Evolutionary conservation across 2,888 invertebrate species (phyloP), one percentile per base, ranked within the genome.

Genomic region (Antitype chi): DNA sequence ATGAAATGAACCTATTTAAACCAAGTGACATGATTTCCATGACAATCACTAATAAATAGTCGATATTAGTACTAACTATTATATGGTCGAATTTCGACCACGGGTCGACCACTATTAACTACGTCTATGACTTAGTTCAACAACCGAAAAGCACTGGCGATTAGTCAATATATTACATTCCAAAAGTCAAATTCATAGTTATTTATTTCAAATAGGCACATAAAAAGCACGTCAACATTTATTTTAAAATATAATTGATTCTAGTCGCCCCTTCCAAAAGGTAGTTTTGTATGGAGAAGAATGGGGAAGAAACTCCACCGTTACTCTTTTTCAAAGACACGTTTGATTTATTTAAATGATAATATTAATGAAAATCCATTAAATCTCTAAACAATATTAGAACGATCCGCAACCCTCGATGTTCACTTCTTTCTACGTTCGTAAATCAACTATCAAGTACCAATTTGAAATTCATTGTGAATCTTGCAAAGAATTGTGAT

Each of bases 401-500:
- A 52, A 52, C 9, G 23, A 25, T 52, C 9, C 11, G 9, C 49
- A 38, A 52, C 20, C 17, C 17, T 17, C 13, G 5, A 43, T 52
- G 9, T 32, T 25, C 9, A n/a, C 13, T 49, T 38, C 32, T 20
- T 72, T 38, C 15, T 11, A n/a, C 32, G 11, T 53, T 25, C 17
- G 17, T 25, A 62, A 7, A 32, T 32, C 13, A 53, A 75, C 11
- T 13, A 49, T 47, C 13, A 55, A 75, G 17, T 13, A 49, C 17
- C 32, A 49, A 25, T 55, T 57, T 57, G 6, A 63, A 55, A 70
- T 77, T 25, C 13, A 28, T 20, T 66, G n/a, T 57, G 32, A 38
- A 57, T n/a, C n/a, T n/a, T 28, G 17, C 23, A 49, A 73, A 38
- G 32, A 8, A 23, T 59, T 32, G 13, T 28, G 17, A 13, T 55